These are phyloP conservation scores for Ptycholaimellus sp. DNA, from an alignment of 2,888 invertebrate genomes.

Conservation along the genomic window DNA sequence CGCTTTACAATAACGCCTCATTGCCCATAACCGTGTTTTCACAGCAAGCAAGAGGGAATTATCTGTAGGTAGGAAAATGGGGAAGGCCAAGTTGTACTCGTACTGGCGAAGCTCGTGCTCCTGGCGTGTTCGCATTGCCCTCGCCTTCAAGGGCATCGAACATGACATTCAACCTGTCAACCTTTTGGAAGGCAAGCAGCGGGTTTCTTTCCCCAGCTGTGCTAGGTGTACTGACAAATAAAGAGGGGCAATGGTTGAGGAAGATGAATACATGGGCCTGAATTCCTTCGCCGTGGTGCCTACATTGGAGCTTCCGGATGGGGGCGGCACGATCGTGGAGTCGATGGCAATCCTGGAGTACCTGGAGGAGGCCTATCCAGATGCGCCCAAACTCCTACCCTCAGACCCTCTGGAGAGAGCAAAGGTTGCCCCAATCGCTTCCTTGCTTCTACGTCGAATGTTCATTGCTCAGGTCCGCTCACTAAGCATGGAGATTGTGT, in stretches of 20 bases:
- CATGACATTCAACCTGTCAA: conserved; percentile 43
- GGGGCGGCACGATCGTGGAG: conserved; percentile 39
- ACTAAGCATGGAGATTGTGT: conserved; percentile 43
- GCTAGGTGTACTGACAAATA: neutral
- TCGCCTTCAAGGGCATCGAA: conserved; percentile 75
- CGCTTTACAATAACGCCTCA: no score
- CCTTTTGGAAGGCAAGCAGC: conserved; percentile 26
- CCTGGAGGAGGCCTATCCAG: conserved; percentile 68
- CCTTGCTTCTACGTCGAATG: neutral
- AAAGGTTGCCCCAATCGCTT: neutral
- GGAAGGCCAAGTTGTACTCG: conserved; percentile 40
- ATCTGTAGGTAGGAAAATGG: no score
- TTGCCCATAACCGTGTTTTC: no score
- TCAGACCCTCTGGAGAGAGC: no score
- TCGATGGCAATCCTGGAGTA: conserved; percentile 68
- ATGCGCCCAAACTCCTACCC: conserved; percentile 52
- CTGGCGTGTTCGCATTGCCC: conserved; percentile 71
- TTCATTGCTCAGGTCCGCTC: neutral
- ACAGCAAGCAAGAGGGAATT: no score
- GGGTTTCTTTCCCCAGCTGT: neutral
- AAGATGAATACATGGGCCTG: conserved; percentile 44
- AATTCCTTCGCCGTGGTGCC: conserved; percentile 86
- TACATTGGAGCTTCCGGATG: conserved; percentile 45
- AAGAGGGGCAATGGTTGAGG: conserved; percentile 1
- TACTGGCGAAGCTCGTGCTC: conserved; percentile 85